Base-by-base conservation (phyloP, 2,888 invertebrate species). In the Liodrosophila aerea region DNA sequence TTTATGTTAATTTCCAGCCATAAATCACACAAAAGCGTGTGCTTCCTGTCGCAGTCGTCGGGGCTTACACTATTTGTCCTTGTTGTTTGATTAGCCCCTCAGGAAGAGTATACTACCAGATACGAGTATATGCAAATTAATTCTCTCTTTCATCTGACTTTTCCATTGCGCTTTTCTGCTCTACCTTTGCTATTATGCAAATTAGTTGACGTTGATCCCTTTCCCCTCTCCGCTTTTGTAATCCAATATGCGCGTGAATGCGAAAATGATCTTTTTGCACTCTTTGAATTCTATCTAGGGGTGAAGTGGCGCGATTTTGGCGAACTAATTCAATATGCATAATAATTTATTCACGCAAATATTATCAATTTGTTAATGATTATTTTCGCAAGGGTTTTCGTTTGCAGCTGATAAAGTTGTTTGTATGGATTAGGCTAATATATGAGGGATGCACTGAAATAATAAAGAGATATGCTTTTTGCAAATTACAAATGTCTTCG, bases 21-120 rank as follows among this genome's bases (percentile, higher is more conserved):
- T 85, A 85, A 85, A 85, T 87, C 85, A 87, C 41, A 67, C 40
- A 37, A 40, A 60, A 87, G 73, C 89, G 89, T 89, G 88, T 88
- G 89, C 83, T 88, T 88, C 85, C 87, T 88, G 89, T 85, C 88
- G 63, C 47, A 46, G 40, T 46, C 47, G 37, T 22, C 53, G 36
- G 40, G 53, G 58, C 49, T 68, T 68, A 58, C 72, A 68, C 44
- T 64, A 67, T 82, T 75, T 71, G 56, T 73, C 61, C 66, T 41
- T 63, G 62, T 50, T 62, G 46, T 73, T 76, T 84, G 77, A 83
- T 76, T 83, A 65, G 78, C 46, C 62, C 63, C 44, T 54, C 22
- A 34, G 16, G 51, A 43, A 22, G 5, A 22, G 22, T 4, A 22
- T 5, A 4, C 22, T 22, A 22, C 22, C n/a, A n/a, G n/a, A n/a